phyloP scores from a whole-genome alignment of 2,888 invertebrate species.

The Spilarctia lutea region DNA sequence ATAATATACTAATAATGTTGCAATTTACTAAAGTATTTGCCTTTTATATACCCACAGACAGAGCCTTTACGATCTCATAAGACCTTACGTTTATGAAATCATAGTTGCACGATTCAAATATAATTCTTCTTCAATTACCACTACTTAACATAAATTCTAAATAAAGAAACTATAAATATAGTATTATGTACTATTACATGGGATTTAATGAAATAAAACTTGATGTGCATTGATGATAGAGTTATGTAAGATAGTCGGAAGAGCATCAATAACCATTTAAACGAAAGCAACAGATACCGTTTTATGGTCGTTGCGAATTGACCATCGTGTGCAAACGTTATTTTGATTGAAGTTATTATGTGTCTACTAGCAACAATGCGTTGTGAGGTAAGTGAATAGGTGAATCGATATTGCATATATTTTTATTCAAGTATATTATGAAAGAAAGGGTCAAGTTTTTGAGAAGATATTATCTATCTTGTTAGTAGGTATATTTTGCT shows the following conservation, averaged over 20 bases:
- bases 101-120: constrained; percentile 1
- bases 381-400: not conserved
- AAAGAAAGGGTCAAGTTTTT: not conserved
- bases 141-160: constrained; percentile 40
- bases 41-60: not conserved
- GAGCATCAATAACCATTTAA: constrained; percentile 59
- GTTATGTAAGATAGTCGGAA: constrained; percentile 41
- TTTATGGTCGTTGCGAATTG: constrained; percentile 57
- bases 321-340: constrained; percentile 54
- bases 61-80: not conserved
- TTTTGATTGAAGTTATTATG: constrained; percentile 37
- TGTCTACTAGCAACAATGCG: not conserved
- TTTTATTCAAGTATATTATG: not conserved
- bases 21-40: not conserved
- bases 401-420: not conserved
- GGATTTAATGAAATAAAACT: constrained; percentile 43
- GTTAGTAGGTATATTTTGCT: not conserved
- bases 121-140: constrained; percentile 9
- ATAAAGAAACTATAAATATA: constrained; percentile 35
- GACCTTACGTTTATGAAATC: not conserved
- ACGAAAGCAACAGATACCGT: constrained; percentile 55
- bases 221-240: constrained; percentile 39
- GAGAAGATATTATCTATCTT: not conserved
- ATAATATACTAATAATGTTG: not conserved
- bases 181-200: constrained; percentile 25